Percentiles rank a stretch among this genome's conserved stretches.
These are phyloP conservation scores for Dipodomys ordii DNA, from an alignment of 2,113 vertebrate species.

Conservation along the genomic window DNA sequence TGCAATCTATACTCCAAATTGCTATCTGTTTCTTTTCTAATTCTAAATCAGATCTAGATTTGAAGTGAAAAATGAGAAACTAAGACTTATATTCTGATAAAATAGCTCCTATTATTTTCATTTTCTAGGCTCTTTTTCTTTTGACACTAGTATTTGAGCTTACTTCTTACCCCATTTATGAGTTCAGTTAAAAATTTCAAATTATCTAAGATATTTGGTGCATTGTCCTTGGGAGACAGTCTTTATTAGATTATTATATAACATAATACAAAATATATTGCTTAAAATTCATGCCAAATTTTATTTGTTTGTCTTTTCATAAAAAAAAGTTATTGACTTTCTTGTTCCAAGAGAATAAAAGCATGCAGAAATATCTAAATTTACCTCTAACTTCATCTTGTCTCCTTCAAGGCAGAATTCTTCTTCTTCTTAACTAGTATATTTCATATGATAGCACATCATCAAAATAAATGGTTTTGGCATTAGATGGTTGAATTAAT, in stretches of 20 bases:
- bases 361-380: not conserved
- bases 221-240: not conserved
- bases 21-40: not conserved
- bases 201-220: conserved; percentile 30
- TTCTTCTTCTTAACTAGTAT: not conserved
- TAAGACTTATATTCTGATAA: conserved; percentile 16
- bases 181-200: conserved; percentile 16
- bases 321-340: not conserved
- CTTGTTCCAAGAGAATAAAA: conserved; percentile 14
- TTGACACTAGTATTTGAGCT: conserved; percentile 1
- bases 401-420: not conserved
- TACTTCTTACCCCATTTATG: not conserved
- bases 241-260: not conserved
- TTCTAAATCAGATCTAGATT: conserved; percentile 14
- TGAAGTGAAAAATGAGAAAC: conserved; percentile 28
- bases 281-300: conserved; percentile 36
- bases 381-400: conserved; percentile 19
- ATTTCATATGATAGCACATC: not conserved
- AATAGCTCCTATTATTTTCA: not conserved
- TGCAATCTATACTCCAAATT: not conserved
- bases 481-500: conserved; percentile 22
- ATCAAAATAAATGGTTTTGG: conserved; percentile 22
- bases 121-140: not conserved
- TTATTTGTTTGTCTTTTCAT: conserved; percentile 9
- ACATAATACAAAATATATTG: not conserved